Base-by-base conservation (phyloP, 2,113 vertebrate species). In the Percopsis transmontana region DNA sequence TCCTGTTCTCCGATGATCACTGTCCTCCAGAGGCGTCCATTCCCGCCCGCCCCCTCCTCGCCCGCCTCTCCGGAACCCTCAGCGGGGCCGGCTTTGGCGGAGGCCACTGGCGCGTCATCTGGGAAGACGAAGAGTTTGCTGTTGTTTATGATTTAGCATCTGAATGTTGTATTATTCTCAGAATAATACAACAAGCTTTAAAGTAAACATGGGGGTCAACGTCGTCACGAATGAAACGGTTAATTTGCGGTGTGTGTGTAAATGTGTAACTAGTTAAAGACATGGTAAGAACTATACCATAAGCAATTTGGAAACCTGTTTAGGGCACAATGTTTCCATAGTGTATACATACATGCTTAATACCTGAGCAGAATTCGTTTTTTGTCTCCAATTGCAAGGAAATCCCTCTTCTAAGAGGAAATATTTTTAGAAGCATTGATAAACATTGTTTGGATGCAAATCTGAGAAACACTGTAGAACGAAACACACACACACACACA, bases 1-100 rank as follows among this genome's bases (percentile, higher is more conserved):
- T 99, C 97, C 82, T 98, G 97, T 40, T 98, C 97, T 0, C 97
- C 97, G 0, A 99, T 97, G 78, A 99, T 94, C 62, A 99, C 96
- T 0, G 96, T 96, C 44, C 97, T 93, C 97, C 97, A 99, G 62
- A 99, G 89, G 0, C 96, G 92, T 0, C 96, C 95, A 0, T 95
- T 98, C 53, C 91, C 89, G 0, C 90, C 83, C 0, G 91, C 79
- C n/a, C 94, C 94, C 0, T 95, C 95, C 0, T 94, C 95, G 21
- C 91, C 94, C 3, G 86, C 91, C 0, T 94, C 87, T 19, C 92
- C 93, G 0, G 94, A 93, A 0, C 92, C 92, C 23, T 92, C 92
- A 0, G 84, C 88, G 0, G 97, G 95, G 85, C 94, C 93, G 24
- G 96, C 94, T 84, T 97, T 98, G 42, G 95, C 95, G 0, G 94